Percentiles rank a stretch among this genome's conserved stretches.
phyloP scores from a whole-genome alignment of 2,888 invertebrate genomes.

The Sminthurides aquaticus region DNA sequence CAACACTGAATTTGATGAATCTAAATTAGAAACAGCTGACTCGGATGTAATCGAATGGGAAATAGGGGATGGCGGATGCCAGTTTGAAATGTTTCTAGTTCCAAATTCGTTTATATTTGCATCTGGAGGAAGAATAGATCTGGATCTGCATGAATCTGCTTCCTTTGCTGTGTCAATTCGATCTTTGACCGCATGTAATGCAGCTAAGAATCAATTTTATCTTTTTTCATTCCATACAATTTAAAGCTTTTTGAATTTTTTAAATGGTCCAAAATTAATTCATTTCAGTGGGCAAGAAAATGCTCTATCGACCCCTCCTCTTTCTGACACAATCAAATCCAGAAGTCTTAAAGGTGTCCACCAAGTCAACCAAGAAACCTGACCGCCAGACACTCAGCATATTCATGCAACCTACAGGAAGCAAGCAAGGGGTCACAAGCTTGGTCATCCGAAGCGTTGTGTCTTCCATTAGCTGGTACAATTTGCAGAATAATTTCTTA shows the following conservation, averaged over 20 bases:
- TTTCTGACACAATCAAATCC: slow-evolving; percentile 15
- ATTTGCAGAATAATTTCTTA: no score
- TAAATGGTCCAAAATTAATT: no score
- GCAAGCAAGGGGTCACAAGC: slow-evolving; percentile 14
- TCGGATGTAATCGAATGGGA: slow-evolving; percentile 8
- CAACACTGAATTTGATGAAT: no score
- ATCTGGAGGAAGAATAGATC: slow-evolving; percentile 18
- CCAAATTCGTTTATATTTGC: slow-evolving; percentile 11
- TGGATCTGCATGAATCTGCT: slow-evolving; percentile 23
- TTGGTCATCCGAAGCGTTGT: slow-evolving; percentile 15
- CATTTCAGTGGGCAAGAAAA: slow-evolving; percentile 11
- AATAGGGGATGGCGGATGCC: slow-evolving; percentile 20
- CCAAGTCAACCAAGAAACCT: not conserved
- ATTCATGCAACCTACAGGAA: slow-evolving; percentile 13
- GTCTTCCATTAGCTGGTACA: slow-evolving; percentile 19
- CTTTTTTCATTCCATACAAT: not conserved
- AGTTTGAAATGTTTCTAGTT: slow-evolving; percentile 11
- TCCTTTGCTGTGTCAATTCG: slow-evolving; percentile 15
- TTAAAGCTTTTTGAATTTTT: no score
- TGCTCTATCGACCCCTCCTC: slow-evolving; percentile 16
- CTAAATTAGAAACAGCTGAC: slow-evolving; percentile 1
- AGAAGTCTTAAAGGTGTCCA: slow-evolving; percentile 8
- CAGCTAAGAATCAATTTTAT: not conserved
- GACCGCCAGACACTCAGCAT: slow-evolving; percentile 9
- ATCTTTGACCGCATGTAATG: slow-evolving; percentile 6